phyloP scores from a whole-genome alignment of 2,888 invertebrate species.

The Trachelus iudaicus region DNA sequence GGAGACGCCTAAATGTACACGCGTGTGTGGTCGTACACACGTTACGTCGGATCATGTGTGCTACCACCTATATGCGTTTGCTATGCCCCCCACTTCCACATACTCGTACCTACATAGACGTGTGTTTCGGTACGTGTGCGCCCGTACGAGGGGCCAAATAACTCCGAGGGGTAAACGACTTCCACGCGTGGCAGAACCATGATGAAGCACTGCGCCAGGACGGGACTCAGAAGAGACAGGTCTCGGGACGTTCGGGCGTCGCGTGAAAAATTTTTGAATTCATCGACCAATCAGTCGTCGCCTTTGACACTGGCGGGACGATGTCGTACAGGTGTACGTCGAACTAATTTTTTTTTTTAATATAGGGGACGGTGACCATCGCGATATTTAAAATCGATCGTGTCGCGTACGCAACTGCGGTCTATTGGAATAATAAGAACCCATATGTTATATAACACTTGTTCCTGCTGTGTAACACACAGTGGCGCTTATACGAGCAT shows the following conservation, averaged over 20 bases:
- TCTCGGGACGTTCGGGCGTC: constrained; percentile 1
- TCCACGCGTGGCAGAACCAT: constrained; percentile 43
- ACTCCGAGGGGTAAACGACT: constrained; percentile 57
- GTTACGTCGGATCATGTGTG: too few relatives aligned
- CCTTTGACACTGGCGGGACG: not conserved
- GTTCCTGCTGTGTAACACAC: not conserved
- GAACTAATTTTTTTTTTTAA: not conserved
- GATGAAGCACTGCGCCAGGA: constrained; percentile 34
- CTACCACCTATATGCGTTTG: too few relatives aligned
- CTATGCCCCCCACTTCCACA: too few relatives aligned
- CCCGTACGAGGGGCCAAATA: constrained; percentile 43
- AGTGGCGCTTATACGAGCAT: constrained; percentile 3
- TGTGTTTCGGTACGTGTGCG: not conserved
- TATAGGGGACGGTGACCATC: not conserved
- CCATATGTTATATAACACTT: not conserved
- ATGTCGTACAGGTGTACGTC: not conserved
- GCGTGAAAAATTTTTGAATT: too few relatives aligned
- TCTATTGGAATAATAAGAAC: not conserved
- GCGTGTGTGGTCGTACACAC: not conserved
- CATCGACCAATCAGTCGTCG: too few relatives aligned
- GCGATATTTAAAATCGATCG: too few relatives aligned
- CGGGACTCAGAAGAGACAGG: constrained; percentile 27
- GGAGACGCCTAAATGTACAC: constrained; percentile 1
- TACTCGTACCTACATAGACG: too few relatives aligned
- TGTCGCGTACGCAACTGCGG: too few relatives aligned